Conservation (phyloP, 2,113 vertebrate species). For the Pica pica region DNA sequence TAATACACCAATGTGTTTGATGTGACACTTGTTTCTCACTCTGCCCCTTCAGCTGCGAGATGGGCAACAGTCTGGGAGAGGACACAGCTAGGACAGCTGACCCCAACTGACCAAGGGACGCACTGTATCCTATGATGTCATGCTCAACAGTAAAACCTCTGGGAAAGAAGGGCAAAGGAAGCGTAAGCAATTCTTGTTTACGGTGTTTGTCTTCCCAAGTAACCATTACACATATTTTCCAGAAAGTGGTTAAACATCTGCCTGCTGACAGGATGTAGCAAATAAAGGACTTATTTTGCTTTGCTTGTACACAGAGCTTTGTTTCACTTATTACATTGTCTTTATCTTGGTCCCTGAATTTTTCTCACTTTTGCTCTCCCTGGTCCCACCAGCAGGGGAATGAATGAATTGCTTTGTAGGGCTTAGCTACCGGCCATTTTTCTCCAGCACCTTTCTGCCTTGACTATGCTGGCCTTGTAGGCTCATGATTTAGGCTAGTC, state of each 20-base stretch:
- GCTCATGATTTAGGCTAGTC: not conserved
- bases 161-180: not conserved
- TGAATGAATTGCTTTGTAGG: not conserved
- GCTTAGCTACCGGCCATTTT: not conserved
- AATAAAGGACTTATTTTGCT: not conserved
- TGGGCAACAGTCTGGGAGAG: not conserved
- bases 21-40: not conserved
- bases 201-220: not conserved
- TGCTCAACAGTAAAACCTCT: not conserved
- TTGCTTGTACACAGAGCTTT: not conserved
- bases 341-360: not conserved
- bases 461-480: not conserved
- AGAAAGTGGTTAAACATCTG: not conserved
- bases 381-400: accelerated
- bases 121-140: too few relatives aligned
- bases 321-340: not conserved
- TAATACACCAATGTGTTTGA: not conserved
- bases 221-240: not conserved
- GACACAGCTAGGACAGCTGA: not conserved
- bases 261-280: not conserved
- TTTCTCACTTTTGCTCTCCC: not conserved
- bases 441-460: not conserved
- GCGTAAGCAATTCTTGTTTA: accelerated
- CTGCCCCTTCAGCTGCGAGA: not conserved
- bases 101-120: accelerated